These are phyloP conservation scores for Paratilapia polleni DNA, from an alignment of 2,113 vertebrate genomes.

Conservation along the genomic window DNA sequence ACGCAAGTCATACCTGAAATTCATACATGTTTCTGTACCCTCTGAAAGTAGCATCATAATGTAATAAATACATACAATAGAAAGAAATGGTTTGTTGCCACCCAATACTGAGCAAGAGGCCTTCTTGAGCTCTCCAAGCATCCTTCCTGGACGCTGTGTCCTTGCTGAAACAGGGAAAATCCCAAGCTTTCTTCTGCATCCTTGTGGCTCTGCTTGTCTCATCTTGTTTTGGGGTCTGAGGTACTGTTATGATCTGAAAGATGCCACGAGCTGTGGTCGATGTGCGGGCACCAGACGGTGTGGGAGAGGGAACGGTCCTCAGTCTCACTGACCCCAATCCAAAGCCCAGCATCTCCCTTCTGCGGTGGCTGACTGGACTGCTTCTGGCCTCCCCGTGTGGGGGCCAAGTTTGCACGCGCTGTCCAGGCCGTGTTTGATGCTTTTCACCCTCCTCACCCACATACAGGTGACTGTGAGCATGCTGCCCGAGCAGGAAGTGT, in stretches of 20 bases:
- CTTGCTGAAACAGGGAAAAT: constrained; percentile 40
- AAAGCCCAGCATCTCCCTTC: constrained; percentile 22
- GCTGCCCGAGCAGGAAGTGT: constrained; percentile 52
- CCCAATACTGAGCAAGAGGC: constrained; percentile 41
- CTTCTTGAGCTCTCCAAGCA: constrained; percentile 4
- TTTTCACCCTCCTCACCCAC: constrained; percentile 36
- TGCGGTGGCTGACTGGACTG: constrained; percentile 16
- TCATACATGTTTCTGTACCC: constrained; percentile 76
- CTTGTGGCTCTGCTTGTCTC: constrained; percentile 21
- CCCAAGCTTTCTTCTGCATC: constrained; percentile 31
- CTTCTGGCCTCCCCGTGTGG: constrained; percentile 10
- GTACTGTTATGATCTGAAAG: constrained; percentile 48
- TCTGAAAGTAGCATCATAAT: constrained; percentile 76
- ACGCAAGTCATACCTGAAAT: constrained; percentile 73
- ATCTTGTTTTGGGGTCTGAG: constrained; percentile 50
- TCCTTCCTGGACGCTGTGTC: constrained; percentile 1
- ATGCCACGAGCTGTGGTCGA: constrained; percentile 27
- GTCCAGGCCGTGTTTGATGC: constrained; percentile 16
- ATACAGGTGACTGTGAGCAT: constrained; percentile 27
- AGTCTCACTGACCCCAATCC: constrained; percentile 35
- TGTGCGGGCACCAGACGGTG: constrained; percentile 27
- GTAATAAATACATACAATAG: constrained; percentile 75
- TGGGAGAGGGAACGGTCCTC: constrained; percentile 3
- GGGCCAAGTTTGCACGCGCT: constrained; percentile 21
- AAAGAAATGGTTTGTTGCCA: constrained; percentile 43